A percentile compares a stretch with the other conserved stretches of the same genome.
These are phyloP conservation scores for Sinonovacula constricta DNA, from an alignment of 1,140 invertebrate species.

Conservation along the genomic window DNA sequence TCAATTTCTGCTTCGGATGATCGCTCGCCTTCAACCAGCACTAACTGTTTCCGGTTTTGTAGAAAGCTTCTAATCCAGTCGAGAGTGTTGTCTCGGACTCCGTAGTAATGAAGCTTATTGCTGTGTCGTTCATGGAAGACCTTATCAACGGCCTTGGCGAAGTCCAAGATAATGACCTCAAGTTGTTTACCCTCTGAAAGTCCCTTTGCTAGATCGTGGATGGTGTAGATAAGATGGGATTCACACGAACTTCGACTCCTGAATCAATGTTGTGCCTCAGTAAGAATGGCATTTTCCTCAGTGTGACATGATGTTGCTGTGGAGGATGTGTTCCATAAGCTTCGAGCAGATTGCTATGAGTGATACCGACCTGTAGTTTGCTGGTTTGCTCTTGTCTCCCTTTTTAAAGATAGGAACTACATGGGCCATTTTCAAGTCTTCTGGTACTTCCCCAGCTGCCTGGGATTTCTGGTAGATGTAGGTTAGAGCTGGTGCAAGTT, in stretches of 20 bases:
- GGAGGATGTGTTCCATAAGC: slow-evolving; percentile 46
- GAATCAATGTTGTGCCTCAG: slow-evolving; percentile 42
- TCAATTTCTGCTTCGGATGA: slow-evolving; percentile 3
- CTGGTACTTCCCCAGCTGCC: not conserved
- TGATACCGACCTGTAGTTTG: slow-evolving; percentile 35
- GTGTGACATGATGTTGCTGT: slow-evolving; percentile 45
- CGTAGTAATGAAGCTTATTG: slow-evolving; percentile 7
- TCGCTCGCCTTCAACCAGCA: slow-evolving; percentile 3
- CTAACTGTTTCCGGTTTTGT: not conserved
- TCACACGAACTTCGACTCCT: slow-evolving; percentile 26
- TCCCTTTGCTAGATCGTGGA: slow-evolving; percentile 20
- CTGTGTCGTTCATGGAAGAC: slow-evolving; percentile 7
- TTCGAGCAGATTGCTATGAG: slow-evolving; percentile 38
- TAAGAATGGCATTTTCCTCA: slow-evolving; percentile 21
- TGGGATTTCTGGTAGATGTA: not conserved
- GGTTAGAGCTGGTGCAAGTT: not conserved
- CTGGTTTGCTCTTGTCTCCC: not conserved
- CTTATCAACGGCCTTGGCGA: slow-evolving; percentile 10
- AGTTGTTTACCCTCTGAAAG: not conserved
- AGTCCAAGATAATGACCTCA: not conserved
- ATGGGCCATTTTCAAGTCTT: slow-evolving; percentile 6
- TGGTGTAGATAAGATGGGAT: slow-evolving; percentile 32
- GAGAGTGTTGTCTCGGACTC: not conserved
- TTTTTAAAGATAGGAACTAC: slow-evolving; percentile 9
- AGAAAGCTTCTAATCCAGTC: slow-evolving; percentile 4